Evolutionary conservation across 2,888 invertebrate genomes (phyloP).

Genomic region (Polyommatus iphigenia): DNA sequence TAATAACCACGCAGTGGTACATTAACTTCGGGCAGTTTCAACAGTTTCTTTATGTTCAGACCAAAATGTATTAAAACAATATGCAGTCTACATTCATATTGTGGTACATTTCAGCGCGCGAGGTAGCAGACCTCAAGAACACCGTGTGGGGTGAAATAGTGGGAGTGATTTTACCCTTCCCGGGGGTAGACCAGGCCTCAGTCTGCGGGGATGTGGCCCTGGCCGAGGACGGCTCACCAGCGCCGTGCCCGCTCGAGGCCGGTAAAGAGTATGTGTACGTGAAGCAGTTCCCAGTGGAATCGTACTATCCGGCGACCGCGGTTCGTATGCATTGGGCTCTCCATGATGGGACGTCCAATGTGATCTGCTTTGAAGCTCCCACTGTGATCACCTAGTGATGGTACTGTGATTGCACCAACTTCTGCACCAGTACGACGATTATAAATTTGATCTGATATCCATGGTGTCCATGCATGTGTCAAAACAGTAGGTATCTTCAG

Average conservation of each 20-base stretch:
- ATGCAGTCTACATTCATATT: too few species aligned
- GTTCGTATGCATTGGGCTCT: background rate
- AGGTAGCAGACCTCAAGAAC: background rate
- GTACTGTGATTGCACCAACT: too few species aligned
- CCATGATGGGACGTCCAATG: background rate
- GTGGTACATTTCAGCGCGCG: background rate
- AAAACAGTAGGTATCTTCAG: too few species aligned
- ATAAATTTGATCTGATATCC: too few species aligned
- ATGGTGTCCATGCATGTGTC: too few species aligned
- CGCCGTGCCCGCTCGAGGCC: conserved; percentile 12
- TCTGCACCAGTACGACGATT: too few species aligned
- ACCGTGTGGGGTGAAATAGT: background rate
- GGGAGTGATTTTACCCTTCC: background rate
- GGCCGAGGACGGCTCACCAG: background rate
- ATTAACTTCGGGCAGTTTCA: too few species aligned
- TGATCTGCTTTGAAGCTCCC: conserved; percentile 4
- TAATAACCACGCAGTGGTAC: too few species aligned
- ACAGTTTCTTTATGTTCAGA: too few species aligned
- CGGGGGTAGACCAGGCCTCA: background rate
- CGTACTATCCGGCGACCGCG: background rate
- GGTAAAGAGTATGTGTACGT: background rate
- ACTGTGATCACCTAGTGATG: background rate
- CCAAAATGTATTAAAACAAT: too few species aligned
- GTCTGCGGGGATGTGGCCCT: background rate
- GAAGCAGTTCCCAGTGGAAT: background rate